phyloP scores from a whole-genome alignment of 2,888 invertebrate species.

The Hanleya hanleyi region DNA sequence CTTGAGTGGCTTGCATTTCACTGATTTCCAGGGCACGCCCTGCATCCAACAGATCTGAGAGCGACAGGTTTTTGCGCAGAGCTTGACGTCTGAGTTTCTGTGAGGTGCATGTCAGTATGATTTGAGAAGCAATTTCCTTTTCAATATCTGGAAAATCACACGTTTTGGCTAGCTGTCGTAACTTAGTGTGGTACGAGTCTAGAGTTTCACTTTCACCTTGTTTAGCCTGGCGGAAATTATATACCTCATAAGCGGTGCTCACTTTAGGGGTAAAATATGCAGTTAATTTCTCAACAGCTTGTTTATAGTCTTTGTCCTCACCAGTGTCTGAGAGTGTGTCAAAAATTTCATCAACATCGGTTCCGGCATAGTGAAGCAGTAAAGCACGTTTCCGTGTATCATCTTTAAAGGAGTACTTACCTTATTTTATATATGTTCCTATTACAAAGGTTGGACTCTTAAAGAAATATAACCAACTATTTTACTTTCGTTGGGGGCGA shows the following conservation, averaged over 20 bases:
- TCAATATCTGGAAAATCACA: conserved; percentile 17
- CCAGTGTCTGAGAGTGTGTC: conserved; percentile 12
- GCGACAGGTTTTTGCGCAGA: neutral
- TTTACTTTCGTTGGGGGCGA: too few relatives aligned
- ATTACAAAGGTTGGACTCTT: too few relatives aligned
- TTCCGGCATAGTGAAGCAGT: conserved; percentile 14
- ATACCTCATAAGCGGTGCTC: conserved; percentile 5
- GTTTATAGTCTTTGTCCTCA: conserved; percentile 2
- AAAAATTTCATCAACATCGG: conserved; percentile 16
- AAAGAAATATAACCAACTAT: too few relatives aligned
- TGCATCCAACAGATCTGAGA: conserved; percentile 8
- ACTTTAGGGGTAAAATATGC: conserved; percentile 12
- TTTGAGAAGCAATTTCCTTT: conserved; percentile 9
- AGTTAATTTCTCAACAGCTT: neutral
- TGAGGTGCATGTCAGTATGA: neutral
- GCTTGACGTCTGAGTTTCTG: neutral
- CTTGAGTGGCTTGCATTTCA: neutral
- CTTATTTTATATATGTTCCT: too few relatives aligned
- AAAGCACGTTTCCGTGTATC: conserved; percentile 4
- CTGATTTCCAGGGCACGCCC: conserved; percentile 10
- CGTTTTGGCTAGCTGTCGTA: conserved; percentile 10
- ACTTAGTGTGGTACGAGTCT: conserved; percentile 10
- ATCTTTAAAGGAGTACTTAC: too few relatives aligned
- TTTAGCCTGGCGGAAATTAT: conserved; percentile 2
- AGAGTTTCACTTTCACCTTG: conserved; percentile 10